Base-by-base conservation (phyloP, 2,113 vertebrate genomes). In the Cisticola juncidis region DNA sequence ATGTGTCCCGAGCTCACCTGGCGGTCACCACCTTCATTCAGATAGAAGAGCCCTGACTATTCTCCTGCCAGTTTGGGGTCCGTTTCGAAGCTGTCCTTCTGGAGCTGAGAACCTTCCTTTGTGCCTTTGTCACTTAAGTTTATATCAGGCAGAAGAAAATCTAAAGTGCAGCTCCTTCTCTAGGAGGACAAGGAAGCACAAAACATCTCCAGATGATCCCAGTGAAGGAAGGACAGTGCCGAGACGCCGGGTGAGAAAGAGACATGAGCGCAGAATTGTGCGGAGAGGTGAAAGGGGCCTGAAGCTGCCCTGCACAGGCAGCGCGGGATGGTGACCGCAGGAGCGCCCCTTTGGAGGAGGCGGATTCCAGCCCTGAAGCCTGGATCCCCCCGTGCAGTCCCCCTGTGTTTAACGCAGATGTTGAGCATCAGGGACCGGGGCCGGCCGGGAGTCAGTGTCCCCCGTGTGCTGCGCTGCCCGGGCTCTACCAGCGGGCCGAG, bases 401-500 rank as follows among this genome's bases (percentile, higher is more conserved):
- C 47, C 3, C 6, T 24, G 36, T 0, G 1, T 9, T 29, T 26
- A 8, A 12, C 0, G 2, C 38, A 2, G 28, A 6, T 21, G 10
- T 5, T 6, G 35, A 17, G 44, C 42, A 3, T 0, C 1, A 5
- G 3, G 42, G 28, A 2, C 4, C 14, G 51, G 21, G 40, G 26
- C n/a, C 58, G 29, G 19, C 23, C 12, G 44, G 22, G 23, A 12
- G 1, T 56, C 65, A 3, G 24, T 2, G 47, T 14, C 11, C 22
- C 4, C 31, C 23, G 19, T 5, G 48, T 4, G 58, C 48, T 8
- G 47, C 21, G 12, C 31, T 8, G 80, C 26, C 57, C 22, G 9
- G 17, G 26, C 48, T 11, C 6, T 2, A 0, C 5, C 48, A 8
- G n/a, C 40, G 40, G 42, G 26, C 51, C 25, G 15, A 5, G 31